Percentiles rank a stretch among this genome's conserved stretches.
Evolutionary conservation across 37 sponge, comb jelly and placozoan species (phyloP).

Genomic region (Mnemiopsis leidyi): DNA sequence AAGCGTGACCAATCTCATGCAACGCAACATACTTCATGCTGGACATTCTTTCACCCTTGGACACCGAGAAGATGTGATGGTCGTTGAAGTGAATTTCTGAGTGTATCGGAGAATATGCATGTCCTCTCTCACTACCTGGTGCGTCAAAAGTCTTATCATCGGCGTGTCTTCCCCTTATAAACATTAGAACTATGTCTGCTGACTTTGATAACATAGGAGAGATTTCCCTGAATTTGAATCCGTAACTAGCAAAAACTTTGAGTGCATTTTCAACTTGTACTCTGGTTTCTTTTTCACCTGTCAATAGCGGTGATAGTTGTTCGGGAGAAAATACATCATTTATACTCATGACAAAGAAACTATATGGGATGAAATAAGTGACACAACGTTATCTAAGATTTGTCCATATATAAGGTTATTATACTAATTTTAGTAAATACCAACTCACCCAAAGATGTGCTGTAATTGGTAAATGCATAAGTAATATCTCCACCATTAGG

Average conservation of each 20-base stretch:
- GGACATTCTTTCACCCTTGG: neutral
- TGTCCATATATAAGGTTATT: no score
- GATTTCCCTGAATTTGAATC: neutral
- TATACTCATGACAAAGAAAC: no score
- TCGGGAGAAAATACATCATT: no score
- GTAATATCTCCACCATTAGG: neutral
- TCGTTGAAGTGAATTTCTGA: neutral
- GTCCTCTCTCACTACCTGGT: neutral
- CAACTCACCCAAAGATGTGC: neutral
- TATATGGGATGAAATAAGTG: no score
- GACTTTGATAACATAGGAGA: neutral
- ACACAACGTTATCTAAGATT: no score
- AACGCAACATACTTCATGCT: neutral
- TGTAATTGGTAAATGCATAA: conserved; percentile 12
- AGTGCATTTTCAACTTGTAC: neutral
- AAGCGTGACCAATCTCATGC: neutral
- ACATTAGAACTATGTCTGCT: conserved; percentile 3
- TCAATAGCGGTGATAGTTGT: no score
- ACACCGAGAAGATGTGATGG: neutral
- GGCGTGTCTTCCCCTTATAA: neutral
- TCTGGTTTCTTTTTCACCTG: neutral
- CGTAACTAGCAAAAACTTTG: neutral
- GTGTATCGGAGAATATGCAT: neutral
- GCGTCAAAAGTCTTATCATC: neutral
- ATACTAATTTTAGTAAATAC: no score